Evolutionary conservation across 2,888 invertebrate genomes (phyloP), one percentile per base, ranked within the genome.

Genomic region (Autographa pulchrina): DNA sequence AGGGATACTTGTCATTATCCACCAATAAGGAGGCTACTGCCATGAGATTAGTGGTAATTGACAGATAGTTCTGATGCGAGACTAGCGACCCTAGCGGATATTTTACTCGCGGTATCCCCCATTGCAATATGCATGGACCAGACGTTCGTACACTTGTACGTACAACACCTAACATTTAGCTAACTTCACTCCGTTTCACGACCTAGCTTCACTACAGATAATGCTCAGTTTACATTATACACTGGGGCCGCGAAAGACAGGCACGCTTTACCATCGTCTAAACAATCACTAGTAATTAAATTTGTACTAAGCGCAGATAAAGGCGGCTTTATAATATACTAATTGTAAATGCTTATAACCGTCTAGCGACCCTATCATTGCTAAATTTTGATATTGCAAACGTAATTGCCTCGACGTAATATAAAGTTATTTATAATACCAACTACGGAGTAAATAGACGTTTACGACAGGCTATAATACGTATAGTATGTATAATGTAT

Each of bases 271-370:
- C 65, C 54, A 61, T 64, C 76, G 58, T 68, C 72, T 77, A 80
- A 80, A 77, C 52, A 72, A 68, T 78, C 66, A 66, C 77, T 80
- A 78, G 81, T 77, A 66, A 77, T 76, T 72, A 68, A 77, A 80
- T 78, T 78, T 78, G 78, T 78, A 78, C 78, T 80, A 78, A 80
- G 77, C 78, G 66, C 80, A 78, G 78, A 77, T 60, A 72, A 80
- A 78, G 77, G 81, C 78, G 81, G 78, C 66, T 76, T 78, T 43
- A 80, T 68, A 65, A 77, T 78, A 11, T 66, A 72, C 64, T 80
- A 76, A 77, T 66, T 68, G 61, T 78, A 78, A 78, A 78, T 80
- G 81, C 78, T 80, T 43, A 64, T 31, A 59, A 68, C 81, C 66
- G 38, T 76, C 63, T 61, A 32, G 60, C 43, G 18, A 71, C 13